These are phyloP conservation scores for Micronycteris hirsuta DNA, from an alignment of 2,113 vertebrate species.

Conservation along the genomic window DNA sequence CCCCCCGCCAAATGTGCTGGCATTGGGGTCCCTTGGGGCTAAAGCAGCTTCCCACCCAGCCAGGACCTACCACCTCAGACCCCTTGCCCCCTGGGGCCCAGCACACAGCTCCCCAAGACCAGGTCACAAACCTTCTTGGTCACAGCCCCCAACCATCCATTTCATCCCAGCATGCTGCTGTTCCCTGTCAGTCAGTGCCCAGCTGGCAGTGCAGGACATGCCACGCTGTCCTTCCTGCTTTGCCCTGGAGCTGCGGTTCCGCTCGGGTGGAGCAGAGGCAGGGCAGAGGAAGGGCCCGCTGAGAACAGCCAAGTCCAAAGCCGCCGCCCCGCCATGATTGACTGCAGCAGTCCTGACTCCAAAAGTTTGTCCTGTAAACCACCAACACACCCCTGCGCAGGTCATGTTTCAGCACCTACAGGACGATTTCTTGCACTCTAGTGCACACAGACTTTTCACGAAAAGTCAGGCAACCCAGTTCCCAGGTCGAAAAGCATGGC, in stretches of 20 bases:
- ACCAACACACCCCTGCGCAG: not conserved
- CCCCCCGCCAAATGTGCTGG: not conserved
- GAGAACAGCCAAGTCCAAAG: not conserved
- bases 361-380: not conserved
- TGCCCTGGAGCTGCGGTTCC: not conserved
- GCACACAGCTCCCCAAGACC: not conserved
- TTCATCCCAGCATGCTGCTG: not conserved
- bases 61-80: not conserved
- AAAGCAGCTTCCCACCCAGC: not conserved
- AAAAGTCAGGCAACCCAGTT: too few species aligned
- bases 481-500: too few species aligned
- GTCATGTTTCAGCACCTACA: not conserved
- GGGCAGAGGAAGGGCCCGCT: not conserved
- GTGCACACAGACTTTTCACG: not conserved
- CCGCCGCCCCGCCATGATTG: not conserved
- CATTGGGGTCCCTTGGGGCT: not conserved
- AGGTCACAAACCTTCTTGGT: not conserved
- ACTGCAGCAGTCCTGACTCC: not conserved
- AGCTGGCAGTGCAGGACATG: accelerated
- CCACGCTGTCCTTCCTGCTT: not conserved
- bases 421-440: not conserved
- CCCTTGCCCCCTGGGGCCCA: not conserved
- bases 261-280: too few species aligned
- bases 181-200: not conserved
- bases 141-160: not conserved